A percentile compares a stretch with the other conserved stretches of the same genome.
Evolutionary conservation across 2,113 vertebrate species (phyloP).

Genomic region (Burhinus bistriatus): DNA sequence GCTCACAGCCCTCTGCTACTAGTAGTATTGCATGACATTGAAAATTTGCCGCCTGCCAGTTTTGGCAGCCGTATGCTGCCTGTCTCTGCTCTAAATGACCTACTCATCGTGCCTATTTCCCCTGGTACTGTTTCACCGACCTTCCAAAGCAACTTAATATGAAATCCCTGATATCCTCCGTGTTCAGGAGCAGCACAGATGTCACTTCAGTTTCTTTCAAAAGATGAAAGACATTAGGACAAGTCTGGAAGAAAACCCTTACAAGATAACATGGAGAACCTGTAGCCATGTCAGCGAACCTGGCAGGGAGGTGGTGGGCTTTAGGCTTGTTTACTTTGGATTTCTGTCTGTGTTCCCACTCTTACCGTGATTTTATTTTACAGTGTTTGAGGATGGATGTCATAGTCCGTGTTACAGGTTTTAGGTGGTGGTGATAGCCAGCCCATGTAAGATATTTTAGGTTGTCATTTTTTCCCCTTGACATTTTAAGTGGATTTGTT

Average conservation of each 20-base stretch:
- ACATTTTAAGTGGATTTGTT: neutral
- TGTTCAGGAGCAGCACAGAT: neutral
- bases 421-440: neutral
- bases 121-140: neutral
- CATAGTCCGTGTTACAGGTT: neutral
- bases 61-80: neutral
- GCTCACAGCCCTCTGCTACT: neutral
- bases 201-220: neutral
- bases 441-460: neutral
- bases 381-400: fast-evolving
- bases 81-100: neutral
- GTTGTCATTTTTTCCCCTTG: neutral
- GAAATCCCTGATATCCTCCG: neutral
- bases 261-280: neutral
- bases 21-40: neutral
- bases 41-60: neutral
- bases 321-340: neutral
- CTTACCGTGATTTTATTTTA: neutral
- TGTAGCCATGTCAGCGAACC: no score
- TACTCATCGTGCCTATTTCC: fast-evolving
- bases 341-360: neutral
- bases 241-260: neutral
- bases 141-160: neutral
- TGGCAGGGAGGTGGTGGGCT: neutral
- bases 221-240: neutral